These are phyloP conservation scores for Corvus moneduloides DNA, from an alignment of 2,113 vertebrate species.

Conservation along the genomic window DNA sequence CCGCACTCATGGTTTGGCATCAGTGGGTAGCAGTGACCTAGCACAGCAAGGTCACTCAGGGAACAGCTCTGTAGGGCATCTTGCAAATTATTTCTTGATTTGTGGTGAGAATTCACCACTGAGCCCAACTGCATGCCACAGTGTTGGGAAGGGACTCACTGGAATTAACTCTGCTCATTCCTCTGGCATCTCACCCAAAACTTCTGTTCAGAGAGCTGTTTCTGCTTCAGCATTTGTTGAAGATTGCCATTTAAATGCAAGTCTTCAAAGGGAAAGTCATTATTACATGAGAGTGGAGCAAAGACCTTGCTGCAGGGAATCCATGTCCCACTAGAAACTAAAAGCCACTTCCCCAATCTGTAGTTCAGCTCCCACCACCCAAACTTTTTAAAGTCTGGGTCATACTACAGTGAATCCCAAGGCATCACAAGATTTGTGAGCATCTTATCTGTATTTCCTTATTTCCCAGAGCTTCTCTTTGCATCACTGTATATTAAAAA, in stretches of 20 bases:
- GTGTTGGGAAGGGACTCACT: not conserved
- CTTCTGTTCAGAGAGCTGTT: not conserved
- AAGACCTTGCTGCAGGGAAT: not conserved
- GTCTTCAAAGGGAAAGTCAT: not conserved
- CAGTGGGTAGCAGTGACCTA: not conserved
- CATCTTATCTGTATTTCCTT: not conserved
- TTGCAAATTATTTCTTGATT: not conserved
- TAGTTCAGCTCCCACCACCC: not conserved
- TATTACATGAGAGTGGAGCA: not conserved
- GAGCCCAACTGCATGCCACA: not conserved
- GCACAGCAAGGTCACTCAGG: not conserved
- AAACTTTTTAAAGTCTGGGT: not conserved
- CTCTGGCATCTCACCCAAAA: not conserved
- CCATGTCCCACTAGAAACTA: not conserved
- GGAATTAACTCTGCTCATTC: not conserved
- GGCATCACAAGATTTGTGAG: not conserved
- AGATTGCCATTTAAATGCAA: not conserved
- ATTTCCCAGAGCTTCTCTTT: not conserved
- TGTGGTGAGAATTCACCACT: not conserved
- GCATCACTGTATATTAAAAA: not conserved
- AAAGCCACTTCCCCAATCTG: not conserved
- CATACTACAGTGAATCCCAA: not conserved
- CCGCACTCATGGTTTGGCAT: slow-evolving; percentile 10
- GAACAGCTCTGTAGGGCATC: not conserved
- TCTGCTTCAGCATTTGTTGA: not conserved